These are phyloP conservation scores for Gastrophysa polygoni DNA, from an alignment of 2,888 invertebrate species.

Conservation along the genomic window DNA sequence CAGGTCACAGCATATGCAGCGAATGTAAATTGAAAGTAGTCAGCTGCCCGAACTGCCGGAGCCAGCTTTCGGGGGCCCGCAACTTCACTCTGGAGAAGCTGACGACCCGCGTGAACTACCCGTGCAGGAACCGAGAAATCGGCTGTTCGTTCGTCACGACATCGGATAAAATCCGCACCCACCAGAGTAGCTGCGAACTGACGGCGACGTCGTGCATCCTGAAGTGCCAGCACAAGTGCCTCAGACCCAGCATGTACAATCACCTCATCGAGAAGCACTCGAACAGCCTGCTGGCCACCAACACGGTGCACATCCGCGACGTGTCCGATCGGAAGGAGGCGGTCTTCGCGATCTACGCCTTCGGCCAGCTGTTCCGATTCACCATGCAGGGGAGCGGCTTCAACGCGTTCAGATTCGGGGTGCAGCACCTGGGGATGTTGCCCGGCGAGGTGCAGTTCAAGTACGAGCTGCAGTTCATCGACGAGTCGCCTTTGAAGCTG, in stretches of 20 bases:
- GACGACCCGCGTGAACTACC: conserved; percentile 35
- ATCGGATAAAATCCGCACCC: conserved; percentile 35
- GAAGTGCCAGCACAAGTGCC: conserved; percentile 34
- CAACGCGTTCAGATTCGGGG: conserved; percentile 24
- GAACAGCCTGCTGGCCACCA: conserved; percentile 18
- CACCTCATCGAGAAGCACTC: conserved; percentile 32
- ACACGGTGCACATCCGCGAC: conserved; percentile 25
- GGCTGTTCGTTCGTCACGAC: conserved; percentile 39
- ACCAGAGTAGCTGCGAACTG: conserved; percentile 34
- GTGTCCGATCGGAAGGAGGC: conserved; percentile 25
- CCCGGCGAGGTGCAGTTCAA: conserved; percentile 25
- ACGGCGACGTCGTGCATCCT: conserved; percentile 32
- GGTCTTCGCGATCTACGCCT: conserved; percentile 27
- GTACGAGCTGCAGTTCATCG: conserved; percentile 32
- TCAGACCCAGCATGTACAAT: conserved; percentile 23
- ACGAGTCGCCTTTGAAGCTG: conserved; percentile 18
- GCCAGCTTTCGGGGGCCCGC: conserved; percentile 30
- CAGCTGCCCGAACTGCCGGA: conserved; percentile 38
- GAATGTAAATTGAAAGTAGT: conserved; percentile 35
- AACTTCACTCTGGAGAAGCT: conserved; percentile 43
- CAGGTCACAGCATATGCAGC: conserved; percentile 43
- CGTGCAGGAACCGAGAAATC: conserved; percentile 36
- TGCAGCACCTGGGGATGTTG: conserved; percentile 29
- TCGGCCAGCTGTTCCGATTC: conserved; percentile 36
- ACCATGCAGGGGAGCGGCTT: conserved; percentile 22